Percentiles rank a stretch among this genome's conserved stretches.
These are phyloP conservation scores for Oreochromis spilurus DNA, from an alignment of 2,113 vertebrate genomes.

Conservation along the genomic window DNA sequence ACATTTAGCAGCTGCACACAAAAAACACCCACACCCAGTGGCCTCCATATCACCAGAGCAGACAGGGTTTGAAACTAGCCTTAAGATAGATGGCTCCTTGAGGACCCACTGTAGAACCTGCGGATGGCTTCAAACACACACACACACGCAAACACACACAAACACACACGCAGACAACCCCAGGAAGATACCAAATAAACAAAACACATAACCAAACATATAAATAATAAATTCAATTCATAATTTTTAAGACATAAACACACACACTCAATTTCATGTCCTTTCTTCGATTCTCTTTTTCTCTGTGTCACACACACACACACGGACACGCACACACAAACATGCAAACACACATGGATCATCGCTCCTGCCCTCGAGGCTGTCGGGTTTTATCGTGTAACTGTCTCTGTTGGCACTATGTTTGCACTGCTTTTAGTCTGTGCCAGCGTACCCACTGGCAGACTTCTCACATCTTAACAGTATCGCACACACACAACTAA, in stretches of 20 bases:
- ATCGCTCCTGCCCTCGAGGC: constrained; percentile 25
- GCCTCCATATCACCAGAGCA: constrained; percentile 32
- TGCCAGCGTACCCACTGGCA: constrained; percentile 39
- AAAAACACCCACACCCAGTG: constrained; percentile 27
- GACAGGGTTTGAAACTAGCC: constrained; percentile 41
- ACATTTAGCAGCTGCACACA: constrained; percentile 30
- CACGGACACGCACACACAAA: neutral
- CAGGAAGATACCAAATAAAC: neutral
- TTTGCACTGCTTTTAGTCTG: constrained; percentile 28
- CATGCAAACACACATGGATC: neutral
- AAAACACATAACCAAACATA: neutral
- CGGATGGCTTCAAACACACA: constrained; percentile 2
- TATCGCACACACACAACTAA: neutral
- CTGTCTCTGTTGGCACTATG: constrained; percentile 29
- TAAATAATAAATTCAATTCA: constrained; percentile 3
- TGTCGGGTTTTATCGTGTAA: constrained; percentile 39
- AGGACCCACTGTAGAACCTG: constrained; percentile 41
- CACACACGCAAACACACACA: neutral
- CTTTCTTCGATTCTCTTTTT: neutral
- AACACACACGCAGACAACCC: neutral
- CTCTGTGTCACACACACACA: neutral
- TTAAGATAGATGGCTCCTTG: constrained; percentile 47
- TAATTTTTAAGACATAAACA: neutral
- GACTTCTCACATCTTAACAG: neutral
- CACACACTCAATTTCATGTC: neutral